These are phyloP conservation scores for Vidua chalybeata DNA, from an alignment of 2,113 vertebrate species.

Conservation along the genomic window DNA sequence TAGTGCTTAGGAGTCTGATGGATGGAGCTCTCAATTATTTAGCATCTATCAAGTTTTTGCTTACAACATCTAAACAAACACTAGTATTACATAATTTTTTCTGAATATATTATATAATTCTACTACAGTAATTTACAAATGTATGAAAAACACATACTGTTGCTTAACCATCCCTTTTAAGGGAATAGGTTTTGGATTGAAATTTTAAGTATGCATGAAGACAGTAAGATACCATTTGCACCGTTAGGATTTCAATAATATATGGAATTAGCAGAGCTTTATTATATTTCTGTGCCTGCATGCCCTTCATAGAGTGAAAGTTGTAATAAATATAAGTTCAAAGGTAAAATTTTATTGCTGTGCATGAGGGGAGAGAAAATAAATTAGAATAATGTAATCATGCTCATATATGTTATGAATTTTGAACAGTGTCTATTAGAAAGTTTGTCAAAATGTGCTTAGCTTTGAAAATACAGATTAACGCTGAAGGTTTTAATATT, in stretches of 20 bases:
- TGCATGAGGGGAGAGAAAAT: conserved; percentile 63
- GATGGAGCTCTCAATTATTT: conserved; percentile 11
- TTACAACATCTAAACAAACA: conserved; percentile 13
- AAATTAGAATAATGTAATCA: conserved; percentile 79
- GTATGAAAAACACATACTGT: conserved; percentile 2
- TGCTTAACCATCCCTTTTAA: conserved; percentile 58
- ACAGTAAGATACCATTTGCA: conserved; percentile 69
- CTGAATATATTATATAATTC: not conserved
- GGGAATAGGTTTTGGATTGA: conserved; percentile 68
- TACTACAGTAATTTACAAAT: not conserved
- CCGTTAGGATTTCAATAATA: conserved; percentile 75
- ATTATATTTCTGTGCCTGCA: conserved; percentile 71
- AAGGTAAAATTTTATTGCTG: conserved; percentile 73
- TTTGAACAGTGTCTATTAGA: conserved; percentile 76
- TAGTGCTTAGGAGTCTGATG: not conserved
- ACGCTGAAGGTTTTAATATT: conserved; percentile 77
- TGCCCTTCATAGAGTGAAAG: conserved; percentile 69
- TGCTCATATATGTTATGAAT: conserved; percentile 75
- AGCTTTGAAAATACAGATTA: conserved; percentile 78
- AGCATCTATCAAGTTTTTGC: conserved; percentile 11
- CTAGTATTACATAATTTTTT: not conserved
- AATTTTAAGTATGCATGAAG: conserved; percentile 72
- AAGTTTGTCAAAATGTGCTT: conserved; percentile 76
- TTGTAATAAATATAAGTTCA: conserved; percentile 78
- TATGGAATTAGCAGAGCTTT: conserved; percentile 77